A percentile compares a stretch with the other conserved stretches of the same genome.
These are phyloP conservation scores for Spermophilus dauricus DNA, from an alignment of 2,113 vertebrate genomes.

Conservation along the genomic window DNA sequence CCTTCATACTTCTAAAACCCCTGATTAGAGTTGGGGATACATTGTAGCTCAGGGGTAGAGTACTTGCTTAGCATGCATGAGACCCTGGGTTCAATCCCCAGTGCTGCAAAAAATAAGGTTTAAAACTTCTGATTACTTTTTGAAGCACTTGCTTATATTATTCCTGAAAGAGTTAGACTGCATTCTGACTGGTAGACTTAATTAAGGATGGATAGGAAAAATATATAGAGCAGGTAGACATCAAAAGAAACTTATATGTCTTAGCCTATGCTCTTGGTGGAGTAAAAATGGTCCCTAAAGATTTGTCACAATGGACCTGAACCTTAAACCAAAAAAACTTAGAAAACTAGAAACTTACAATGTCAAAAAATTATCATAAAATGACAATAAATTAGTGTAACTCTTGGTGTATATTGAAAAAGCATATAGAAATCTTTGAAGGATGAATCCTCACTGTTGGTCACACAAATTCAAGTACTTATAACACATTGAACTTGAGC, in stretches of 20 bases:
- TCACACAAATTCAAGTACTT: not conserved
- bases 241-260: not conserved
- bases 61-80: no score
- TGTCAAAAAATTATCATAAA: slow-evolving; percentile 14
- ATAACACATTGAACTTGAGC: not conserved
- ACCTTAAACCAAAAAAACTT: not conserved
- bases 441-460: not conserved
- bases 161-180: not conserved
- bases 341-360: not conserved
- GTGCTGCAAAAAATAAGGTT: no score
- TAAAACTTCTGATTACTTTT: not conserved
- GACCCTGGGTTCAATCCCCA: no score
- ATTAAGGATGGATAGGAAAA: not conserved
- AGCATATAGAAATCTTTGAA: slow-evolving; percentile 17
- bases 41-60: no score
- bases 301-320: not conserved
- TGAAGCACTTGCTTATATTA: not conserved
- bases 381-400: not conserved
- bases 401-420: not conserved
- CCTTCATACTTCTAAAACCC: not conserved
- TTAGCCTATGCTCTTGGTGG: not conserved
- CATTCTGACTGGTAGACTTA: not conserved
- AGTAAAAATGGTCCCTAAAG: not conserved
- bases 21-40: no score
- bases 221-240: not conserved